Evolutionary conservation across 2,113 vertebrate species (phyloP).

Genomic region (Hippopotamus amphibius): DNA sequence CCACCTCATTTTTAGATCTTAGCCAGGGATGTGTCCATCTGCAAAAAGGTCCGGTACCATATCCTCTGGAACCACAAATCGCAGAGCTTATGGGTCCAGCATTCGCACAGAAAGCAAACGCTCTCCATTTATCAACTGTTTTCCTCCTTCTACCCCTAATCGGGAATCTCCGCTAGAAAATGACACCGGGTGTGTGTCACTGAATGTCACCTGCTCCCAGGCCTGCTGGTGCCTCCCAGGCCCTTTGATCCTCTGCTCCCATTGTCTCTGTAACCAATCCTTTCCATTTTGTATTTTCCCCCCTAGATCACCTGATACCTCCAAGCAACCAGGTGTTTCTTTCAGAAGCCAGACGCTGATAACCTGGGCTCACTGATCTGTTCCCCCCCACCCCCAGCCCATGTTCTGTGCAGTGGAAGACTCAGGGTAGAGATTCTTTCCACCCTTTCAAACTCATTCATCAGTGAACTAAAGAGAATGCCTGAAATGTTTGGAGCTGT

Average conservation of each 20-base stretch:
- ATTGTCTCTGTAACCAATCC: constrained; percentile 79
- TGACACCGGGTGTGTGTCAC: constrained; percentile 49
- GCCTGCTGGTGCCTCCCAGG: constrained; percentile 68
- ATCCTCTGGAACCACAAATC: not conserved
- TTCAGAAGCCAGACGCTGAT: constrained; percentile 76
- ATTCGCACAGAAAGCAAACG: not conserved
- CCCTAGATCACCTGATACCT: constrained; percentile 72
- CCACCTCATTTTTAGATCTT: not conserved
- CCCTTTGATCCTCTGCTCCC: constrained; percentile 67
- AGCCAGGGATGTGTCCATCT: not conserved
- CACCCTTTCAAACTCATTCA: not conserved
- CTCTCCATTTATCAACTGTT: constrained; percentile 32
- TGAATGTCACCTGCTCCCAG: constrained; percentile 58
- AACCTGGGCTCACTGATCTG: constrained; percentile 54
- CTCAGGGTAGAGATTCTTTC: not conserved
- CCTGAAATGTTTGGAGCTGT: not conserved
- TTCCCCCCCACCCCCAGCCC: constrained; percentile 14
- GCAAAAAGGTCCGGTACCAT: not conserved
- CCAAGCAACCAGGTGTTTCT: constrained; percentile 76
- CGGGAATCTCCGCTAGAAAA: constrained; percentile 68
- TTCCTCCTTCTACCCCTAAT: constrained; percentile 28
- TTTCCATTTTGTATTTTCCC: constrained; percentile 64
- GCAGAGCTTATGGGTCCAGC: not conserved
- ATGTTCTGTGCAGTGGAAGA: not conserved
- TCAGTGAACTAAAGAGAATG: not conserved